Evolutionary conservation across 2,888 invertebrate species (phyloP), one percentile per base, ranked within the genome.

Genomic region (Heliconius erato): DNA sequence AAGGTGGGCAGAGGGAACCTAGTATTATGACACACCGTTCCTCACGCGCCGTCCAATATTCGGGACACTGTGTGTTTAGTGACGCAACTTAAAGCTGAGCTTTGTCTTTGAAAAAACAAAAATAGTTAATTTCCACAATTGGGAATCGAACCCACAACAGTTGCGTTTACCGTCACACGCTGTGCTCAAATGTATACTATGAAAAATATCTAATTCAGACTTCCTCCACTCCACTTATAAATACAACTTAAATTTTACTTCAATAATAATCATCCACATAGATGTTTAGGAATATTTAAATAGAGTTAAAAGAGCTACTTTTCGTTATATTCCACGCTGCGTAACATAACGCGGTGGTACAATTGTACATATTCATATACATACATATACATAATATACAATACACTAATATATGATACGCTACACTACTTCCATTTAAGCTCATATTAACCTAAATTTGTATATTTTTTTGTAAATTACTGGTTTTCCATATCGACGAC

Each of bases 361-460:
- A 59, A 35, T 76, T 35, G 28, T 63, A 63, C 59, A 44, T 40
- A 71, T 71, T 40, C n/a, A 71, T 40, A 71, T 35, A 71, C 26
- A 72, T 44, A 54, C 59, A 74, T 59, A 59, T 59, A 59, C 35
- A 63, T 76, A 76, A 76, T 76, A 76, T 63, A 59, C 32, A 76
- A 35, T 59, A 76, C 59, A 76, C 35, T 76, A 76, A 76, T 6
- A 63, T 63, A 76, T 35, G 14, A 63, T 63, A 76, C 76, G 35
- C 76, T 76, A 76, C 35, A n/a, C 76, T 76, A 76, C 35, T 40
- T 49, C 26, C 63, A 76, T 59, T 35, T 76, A 76, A 76, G 76
- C 76, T 76, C 76, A 76, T 76, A 76, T 63, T 63, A 59, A 76
- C 32, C 35, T 76, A 76, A n/a, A 76, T 63, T 76, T 76, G 76